Evolutionary conservation across 1,140 invertebrate species (phyloP).

Genomic region (Sarcophaga bullata): DNA sequence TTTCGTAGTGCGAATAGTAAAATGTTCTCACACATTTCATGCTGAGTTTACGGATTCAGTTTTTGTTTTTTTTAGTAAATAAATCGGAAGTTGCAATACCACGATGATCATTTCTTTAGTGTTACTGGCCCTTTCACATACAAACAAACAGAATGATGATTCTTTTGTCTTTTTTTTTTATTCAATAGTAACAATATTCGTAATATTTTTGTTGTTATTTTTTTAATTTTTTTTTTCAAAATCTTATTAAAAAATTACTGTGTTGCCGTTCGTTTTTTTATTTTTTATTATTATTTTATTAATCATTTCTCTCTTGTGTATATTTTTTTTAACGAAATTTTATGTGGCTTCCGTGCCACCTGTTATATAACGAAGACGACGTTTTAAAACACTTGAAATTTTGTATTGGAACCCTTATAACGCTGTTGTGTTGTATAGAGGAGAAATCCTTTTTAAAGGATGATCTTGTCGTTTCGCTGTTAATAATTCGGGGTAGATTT

Average conservation of each 20-base stretch:
- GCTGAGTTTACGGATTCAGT: conserved; percentile 45
- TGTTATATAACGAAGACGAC: conserved; percentile 49
- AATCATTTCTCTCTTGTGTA: conserved; percentile 38
- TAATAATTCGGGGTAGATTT: conserved; percentile 46
- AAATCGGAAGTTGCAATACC: conserved; percentile 47
- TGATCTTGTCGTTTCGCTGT: background rate
- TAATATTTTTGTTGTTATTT: conserved; percentile 17
- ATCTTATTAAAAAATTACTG: conserved; percentile 17
- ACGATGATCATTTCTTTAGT: conserved; percentile 17
- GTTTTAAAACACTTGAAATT: conserved; percentile 31
- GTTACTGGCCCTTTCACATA: background rate
- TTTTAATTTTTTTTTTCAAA: conserved; percentile 45
- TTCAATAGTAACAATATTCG: background rate
- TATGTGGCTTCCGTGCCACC: conserved; percentile 64
- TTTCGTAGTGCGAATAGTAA: conserved; percentile 47
- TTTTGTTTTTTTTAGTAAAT: conserved; percentile 25
- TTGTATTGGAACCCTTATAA: conserved; percentile 26
- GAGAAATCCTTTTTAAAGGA: background rate
- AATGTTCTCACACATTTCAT: conserved; percentile 62
- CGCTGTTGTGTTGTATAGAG: background rate
- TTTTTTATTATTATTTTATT: conserved; percentile 48
- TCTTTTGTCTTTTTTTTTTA: background rate
- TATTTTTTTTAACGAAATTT: conserved; percentile 57
- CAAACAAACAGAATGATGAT: background rate
- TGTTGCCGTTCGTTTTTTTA: background rate